These are phyloP conservation scores for Helicoverpa armigera DNA, from an alignment of 1,140 invertebrate species.

Conservation along the genomic window DNA sequence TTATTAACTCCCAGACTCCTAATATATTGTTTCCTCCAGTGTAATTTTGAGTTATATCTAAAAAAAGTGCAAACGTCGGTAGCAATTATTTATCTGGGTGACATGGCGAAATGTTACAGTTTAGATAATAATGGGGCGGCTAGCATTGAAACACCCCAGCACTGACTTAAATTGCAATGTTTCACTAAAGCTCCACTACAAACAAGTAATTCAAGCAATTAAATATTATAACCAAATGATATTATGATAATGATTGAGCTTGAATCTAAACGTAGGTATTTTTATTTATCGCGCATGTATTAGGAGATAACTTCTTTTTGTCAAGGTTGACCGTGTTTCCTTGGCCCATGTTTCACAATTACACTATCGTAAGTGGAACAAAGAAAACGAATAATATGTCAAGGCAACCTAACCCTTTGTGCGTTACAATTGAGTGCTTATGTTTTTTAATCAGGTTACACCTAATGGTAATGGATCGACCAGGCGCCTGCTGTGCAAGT, in stretches of 20 bases:
- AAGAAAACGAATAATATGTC: slow-evolving; percentile 51
- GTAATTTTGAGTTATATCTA: too few relatives aligned
- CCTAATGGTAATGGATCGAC: slow-evolving; percentile 20
- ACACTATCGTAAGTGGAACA: slow-evolving; percentile 61
- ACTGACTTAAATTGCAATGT: too few relatives aligned
- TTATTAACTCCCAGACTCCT: too few relatives aligned
- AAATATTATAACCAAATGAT: slow-evolving; percentile 9
- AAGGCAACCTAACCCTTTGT: slow-evolving; percentile 44
- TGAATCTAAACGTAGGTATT: slow-evolving; percentile 27
- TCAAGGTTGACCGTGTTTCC: slow-evolving; percentile 67
- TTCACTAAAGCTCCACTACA: background rate
- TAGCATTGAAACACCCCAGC: too few relatives aligned
- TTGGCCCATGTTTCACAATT: slow-evolving; percentile 68
- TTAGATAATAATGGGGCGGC: too few relatives aligned
- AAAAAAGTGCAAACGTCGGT: too few relatives aligned
- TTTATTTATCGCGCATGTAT: slow-evolving; percentile 46
- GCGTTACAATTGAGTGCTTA: background rate
- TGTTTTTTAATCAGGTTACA: slow-evolving; percentile 58
- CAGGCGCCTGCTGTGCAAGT: slow-evolving; percentile 61
- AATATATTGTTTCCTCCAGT: too few relatives aligned
- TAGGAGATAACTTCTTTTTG: slow-evolving; percentile 65
- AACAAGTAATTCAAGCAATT: background rate
- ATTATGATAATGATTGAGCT: slow-evolving; percentile 22
- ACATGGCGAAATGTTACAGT: too few relatives aligned
- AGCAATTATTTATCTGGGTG: too few relatives aligned